Evolutionary conservation across 2,888 invertebrate species (phyloP).

Genomic region (Ophonus ardosiacus): DNA sequence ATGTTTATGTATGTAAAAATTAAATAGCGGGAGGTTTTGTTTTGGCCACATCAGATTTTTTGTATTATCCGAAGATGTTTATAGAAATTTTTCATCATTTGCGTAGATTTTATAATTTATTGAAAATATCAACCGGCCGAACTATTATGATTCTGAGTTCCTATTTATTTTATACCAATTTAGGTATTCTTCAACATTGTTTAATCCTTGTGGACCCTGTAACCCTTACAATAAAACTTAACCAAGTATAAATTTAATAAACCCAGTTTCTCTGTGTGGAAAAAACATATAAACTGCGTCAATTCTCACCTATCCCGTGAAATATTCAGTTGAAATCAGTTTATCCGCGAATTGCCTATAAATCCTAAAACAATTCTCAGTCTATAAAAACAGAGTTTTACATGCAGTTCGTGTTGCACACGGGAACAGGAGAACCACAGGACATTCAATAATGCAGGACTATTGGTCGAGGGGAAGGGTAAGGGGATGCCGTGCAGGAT

Average conservation of each 20-base stretch:
- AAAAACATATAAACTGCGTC: neutral
- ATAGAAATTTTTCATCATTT: no score
- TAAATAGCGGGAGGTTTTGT: no score
- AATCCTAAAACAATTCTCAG: neutral
- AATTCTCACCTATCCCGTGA: neutral
- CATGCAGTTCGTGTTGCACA: neutral
- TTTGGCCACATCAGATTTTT: no score
- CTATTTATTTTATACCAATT: no score
- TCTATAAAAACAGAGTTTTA: neutral
- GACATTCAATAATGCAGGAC: neutral
- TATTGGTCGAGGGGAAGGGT: no score
- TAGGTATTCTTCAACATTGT: no score
- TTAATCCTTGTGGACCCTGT: neutral
- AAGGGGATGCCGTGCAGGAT: neutral
- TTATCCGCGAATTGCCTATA: neutral
- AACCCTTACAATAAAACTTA: neutral
- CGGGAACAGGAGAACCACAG: neutral
- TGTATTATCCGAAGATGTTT: no score
- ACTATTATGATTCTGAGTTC: no score
- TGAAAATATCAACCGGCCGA: no score
- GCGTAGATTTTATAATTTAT: no score
- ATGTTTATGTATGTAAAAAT: no score
- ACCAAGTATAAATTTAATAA: neutral
- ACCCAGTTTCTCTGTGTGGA: neutral
- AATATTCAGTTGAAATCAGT: neutral